phyloP scores from a whole-genome alignment of 1,140 invertebrate genomes.

The Papilio xuthus region DNA sequence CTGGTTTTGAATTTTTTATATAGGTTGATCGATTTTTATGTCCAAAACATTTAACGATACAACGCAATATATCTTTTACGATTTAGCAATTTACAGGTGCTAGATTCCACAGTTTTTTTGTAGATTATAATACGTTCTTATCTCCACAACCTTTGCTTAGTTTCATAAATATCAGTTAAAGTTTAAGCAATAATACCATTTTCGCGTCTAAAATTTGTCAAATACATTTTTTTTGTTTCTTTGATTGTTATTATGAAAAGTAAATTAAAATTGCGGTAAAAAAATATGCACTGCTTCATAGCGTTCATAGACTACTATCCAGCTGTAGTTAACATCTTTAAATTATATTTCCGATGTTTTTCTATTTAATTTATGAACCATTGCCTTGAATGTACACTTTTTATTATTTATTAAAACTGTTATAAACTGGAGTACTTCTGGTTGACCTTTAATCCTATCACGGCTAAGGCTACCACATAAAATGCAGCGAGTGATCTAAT shows the following conservation, averaged over 20 bases:
- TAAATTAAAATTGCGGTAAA: no score
- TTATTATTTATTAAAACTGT: not conserved
- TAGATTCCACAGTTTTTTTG: not conserved
- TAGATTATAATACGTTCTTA: not conserved
- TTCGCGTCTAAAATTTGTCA: no score
- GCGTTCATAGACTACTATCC: no score
- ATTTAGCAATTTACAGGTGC: slow-evolving; percentile 8
- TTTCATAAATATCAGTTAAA: not conserved
- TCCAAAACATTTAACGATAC: slow-evolving; percentile 26
- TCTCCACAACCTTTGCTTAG: not conserved
- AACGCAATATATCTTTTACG: not conserved
- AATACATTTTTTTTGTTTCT: no score
- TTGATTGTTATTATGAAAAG: no score
- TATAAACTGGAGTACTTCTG: not conserved
- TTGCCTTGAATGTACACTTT: not conserved
- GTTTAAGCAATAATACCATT: not conserved
- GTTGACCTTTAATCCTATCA: not conserved
- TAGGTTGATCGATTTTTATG: slow-evolving; percentile 19
- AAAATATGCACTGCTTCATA: no score
- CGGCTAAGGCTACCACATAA: not conserved
- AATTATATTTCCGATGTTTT: no score
- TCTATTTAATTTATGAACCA: no score
- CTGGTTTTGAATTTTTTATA: slow-evolving; percentile 11
- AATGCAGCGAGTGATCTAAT: slow-evolving; percentile 30
- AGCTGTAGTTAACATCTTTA: no score